Conservation (phyloP, 2,797 vertebrate genomes). For the Muscicapa striata region DNA sequence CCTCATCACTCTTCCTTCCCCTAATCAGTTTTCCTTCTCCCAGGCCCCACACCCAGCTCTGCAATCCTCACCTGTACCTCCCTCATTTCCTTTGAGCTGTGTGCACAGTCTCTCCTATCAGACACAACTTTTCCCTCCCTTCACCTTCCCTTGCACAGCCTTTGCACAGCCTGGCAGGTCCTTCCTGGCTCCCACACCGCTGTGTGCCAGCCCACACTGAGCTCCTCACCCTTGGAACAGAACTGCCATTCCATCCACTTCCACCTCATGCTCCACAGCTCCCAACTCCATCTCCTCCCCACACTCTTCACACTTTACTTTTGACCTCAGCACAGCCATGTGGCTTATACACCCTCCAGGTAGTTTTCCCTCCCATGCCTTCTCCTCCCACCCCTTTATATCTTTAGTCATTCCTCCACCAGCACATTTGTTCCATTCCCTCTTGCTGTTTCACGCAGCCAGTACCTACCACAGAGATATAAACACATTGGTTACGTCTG, state of each 20-base stretch:
- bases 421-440: not conserved
- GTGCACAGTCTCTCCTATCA: not conserved
- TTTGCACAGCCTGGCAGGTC: not conserved
- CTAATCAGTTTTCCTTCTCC: not conserved
- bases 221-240: not conserved
- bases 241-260: conserved; percentile 1
- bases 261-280: not conserved
- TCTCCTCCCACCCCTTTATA: not conserved
- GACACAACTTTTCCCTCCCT: not conserved
- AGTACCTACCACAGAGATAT: conserved; percentile 1
- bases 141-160: not conserved
- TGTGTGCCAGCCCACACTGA: rapidly evolving
- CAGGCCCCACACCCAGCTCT: not conserved
- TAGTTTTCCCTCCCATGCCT: not conserved
- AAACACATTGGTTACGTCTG: not conserved
- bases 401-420: not conserved
- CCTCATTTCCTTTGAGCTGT: not conserved
- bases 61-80: not conserved
- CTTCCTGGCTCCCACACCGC: not conserved
- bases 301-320: conserved; percentile 21
- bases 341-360: not conserved
- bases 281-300: not conserved
- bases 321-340: not conserved
- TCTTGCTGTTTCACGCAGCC: not conserved
- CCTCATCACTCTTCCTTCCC: conserved; percentile 6